Percentiles rank a stretch among this genome's conserved stretches.
Evolutionary conservation across 1,140 invertebrate species (phyloP).

Genomic region (Neodiprion pinetum): DNA sequence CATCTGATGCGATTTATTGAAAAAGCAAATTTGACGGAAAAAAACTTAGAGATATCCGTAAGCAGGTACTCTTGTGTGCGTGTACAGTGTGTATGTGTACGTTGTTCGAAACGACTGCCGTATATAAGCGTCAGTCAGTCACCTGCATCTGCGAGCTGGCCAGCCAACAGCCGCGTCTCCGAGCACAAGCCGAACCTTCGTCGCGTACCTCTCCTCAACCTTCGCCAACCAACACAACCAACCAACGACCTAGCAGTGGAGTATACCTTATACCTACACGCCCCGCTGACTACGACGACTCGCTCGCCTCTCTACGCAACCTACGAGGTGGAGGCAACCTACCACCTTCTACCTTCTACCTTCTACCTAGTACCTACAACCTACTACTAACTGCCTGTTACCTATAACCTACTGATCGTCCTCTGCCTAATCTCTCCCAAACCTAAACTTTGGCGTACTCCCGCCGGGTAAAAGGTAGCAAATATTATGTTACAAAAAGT

Average conservation of each 20-base stretch:
- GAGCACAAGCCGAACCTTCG: constrained; percentile 22
- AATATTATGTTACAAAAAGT: too few species aligned
- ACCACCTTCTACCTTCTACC: neutral
- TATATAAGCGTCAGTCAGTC: constrained; percentile 31
- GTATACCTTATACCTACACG: constrained; percentile 1
- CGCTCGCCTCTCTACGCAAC: constrained; percentile 5
- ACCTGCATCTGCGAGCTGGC: constrained; percentile 33
- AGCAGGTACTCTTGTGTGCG: neutral
- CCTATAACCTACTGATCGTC: too few species aligned
- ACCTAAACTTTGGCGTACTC: too few species aligned
- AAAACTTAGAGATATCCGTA: neutral
- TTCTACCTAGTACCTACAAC: neutral
- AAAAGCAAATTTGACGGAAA: neutral
- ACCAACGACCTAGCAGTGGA: neutral
- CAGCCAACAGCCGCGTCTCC: constrained; percentile 31
- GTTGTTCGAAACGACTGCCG: neutral
- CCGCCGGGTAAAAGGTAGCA: too few species aligned
- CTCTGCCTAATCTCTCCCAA: too few species aligned
- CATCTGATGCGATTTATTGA: neutral
- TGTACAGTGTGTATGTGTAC: neutral
- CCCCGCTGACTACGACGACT: constrained; percentile 7
- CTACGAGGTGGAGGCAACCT: neutral
- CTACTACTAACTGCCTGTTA: neutral
- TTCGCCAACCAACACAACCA: constrained; percentile 35
- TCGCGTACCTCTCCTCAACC: constrained; percentile 27